Base-by-base conservation (phyloP, 2,113 vertebrate species). In the Phalacrocorax aristotelis region DNA sequence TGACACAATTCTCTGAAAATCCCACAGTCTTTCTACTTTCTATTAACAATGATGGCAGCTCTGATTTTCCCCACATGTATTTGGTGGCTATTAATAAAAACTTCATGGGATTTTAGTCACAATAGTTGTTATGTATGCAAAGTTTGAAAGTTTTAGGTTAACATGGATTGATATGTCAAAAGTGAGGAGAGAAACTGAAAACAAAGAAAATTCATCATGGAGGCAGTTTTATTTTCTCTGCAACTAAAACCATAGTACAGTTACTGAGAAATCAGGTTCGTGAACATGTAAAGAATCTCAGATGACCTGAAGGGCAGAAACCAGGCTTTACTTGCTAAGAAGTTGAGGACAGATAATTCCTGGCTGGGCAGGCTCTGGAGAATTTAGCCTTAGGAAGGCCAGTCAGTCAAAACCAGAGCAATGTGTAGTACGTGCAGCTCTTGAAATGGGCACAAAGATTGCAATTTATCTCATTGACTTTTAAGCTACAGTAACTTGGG, bases 1-100 rank as follows among this genome's bases (percentile, higher is more conserved):
- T 81, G 71, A 77, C 71, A 54, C 30, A 88, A 49, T 83, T 96
- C 46, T 86, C 76, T 87, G 71, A 94, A 94, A 93, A 90, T 83
- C 71, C 51, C 29, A 48, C 25, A 52, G 64, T 25, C 42, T 88
- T 95, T 86, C 68, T 86, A 7, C 49, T 90, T 95, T 77, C 58
- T 52, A 4, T 87, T 88, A 93, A 40, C 76, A 83, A 36, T 61
- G 17, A 38, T 74, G 40, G 61, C 78, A 95, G 48, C 55, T 92
- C 46, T 79, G 32, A 32, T 91, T 75, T 86, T 90, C n/a, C 38
- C 13, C 29, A 54, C 29, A 88, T 76, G 32, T 83, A 72, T 94
- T 83, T 11, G 9, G 60, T 83, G 44, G n/a, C 62, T 89, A 51
- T 93, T 89, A 92, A 62, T 80, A 88, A 93, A 83, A 70, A 74